Conservation (phyloP, 1,140 invertebrate species). For the Drepana arcuata region DNA sequence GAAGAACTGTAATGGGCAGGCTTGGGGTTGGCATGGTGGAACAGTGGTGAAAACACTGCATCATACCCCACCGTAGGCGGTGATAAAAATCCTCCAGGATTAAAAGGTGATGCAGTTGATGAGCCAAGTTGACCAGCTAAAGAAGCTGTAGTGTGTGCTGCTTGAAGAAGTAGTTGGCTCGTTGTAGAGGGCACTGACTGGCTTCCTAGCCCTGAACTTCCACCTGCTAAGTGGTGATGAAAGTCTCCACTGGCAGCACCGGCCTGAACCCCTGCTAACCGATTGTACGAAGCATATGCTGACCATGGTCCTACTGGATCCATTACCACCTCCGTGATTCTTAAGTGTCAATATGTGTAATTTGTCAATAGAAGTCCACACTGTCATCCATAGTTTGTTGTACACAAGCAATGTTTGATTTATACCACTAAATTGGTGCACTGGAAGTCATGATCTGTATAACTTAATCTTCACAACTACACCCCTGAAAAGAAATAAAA, state of each 20-base stretch:
- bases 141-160: constrained; percentile 75
- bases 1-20: constrained; percentile 75
- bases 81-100: constrained; percentile 79
- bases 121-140: constrained; percentile 73
- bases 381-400: constrained; percentile 66
- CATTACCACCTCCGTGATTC: constrained; percentile 74
- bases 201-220: constrained; percentile 64
- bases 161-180: constrained; percentile 75
- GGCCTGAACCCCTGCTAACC: constrained; percentile 75
- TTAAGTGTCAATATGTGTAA: constrained; percentile 54
- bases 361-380: constrained; percentile 64
- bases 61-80: constrained; percentile 80
- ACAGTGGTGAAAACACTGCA: constrained; percentile 79
- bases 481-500: constrained; percentile 58
- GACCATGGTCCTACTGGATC: constrained; percentile 86
- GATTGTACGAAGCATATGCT: constrained; percentile 81
- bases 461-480: constrained; percentile 28
- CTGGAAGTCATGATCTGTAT: constrained; percentile 45
- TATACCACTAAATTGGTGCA: constrained; percentile 48
- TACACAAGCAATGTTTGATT: constrained; percentile 29
- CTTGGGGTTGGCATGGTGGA: constrained; percentile 79
- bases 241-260: constrained; percentile 75
- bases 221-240: constrained; percentile 75
- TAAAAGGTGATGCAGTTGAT: constrained; percentile 75
- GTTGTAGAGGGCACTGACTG: constrained; percentile 73